Conservation (phyloP, 2,888 invertebrate genomes). For the Limulus polyphemus region DNA sequence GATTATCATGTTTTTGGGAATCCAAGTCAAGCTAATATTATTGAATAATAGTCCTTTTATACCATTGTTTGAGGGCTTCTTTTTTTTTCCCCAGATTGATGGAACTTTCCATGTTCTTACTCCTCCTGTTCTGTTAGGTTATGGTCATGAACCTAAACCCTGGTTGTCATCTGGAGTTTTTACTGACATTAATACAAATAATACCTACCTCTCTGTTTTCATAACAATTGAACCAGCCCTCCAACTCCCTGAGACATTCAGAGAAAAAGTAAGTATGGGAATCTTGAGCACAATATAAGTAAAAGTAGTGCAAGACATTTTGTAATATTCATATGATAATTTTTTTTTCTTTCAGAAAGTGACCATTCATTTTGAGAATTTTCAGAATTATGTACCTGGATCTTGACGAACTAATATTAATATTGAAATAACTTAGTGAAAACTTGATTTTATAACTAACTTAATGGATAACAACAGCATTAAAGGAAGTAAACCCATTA, state of each 20-base stretch:
- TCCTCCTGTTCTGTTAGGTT: slow-evolving; percentile 61
- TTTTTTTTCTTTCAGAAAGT: slow-evolving; percentile 1
- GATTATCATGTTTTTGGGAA: no score
- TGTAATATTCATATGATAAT: neutral
- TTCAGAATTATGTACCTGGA: no score
- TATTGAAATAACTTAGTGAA: no score
- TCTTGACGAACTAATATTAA: no score
- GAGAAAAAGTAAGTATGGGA: slow-evolving; percentile 21
- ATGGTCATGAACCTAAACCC: slow-evolving; percentile 35
- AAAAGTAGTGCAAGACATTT: neutral
- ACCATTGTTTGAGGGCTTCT: neutral
- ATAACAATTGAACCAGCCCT: slow-evolving; percentile 53
- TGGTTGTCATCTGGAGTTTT: slow-evolving; percentile 15
- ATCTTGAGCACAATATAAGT: neutral
- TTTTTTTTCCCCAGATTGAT: slow-evolving; percentile 50
- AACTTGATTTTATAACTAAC: no score
- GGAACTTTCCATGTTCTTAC: slow-evolving; percentile 64
- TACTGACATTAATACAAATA: slow-evolving; percentile 7
- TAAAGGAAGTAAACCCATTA: no score
- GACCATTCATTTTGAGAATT: neutral
- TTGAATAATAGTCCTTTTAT: no score
- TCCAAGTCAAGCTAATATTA: no score
- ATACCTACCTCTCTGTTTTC: slow-evolving; percentile 48
- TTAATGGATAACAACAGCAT: no score
- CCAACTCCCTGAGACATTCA: slow-evolving; percentile 36